A percentile compares a stretch with the other conserved stretches of the same genome.
These are phyloP conservation scores for Tetrapedia diversipes DNA, from an alignment of 2,888 invertebrate species.

Conservation along the genomic window DNA sequence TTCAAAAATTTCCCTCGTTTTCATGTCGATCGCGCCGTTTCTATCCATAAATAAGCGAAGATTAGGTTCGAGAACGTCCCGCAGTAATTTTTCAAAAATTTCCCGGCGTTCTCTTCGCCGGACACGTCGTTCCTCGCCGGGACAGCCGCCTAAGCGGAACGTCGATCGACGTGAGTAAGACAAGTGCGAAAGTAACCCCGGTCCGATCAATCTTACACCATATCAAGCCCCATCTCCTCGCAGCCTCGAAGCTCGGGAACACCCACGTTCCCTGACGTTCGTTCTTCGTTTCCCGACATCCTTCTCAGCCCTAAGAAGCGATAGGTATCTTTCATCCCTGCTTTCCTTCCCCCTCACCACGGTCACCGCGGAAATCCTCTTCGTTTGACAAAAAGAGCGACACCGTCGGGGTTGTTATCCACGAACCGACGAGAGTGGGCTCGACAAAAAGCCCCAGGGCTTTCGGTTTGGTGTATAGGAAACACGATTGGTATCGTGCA, in stretches of 20 bases:
- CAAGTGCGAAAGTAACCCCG: conserved; percentile 74
- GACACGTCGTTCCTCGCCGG: conserved; percentile 43
- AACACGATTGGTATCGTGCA: conserved; percentile 52
- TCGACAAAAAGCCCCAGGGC: conserved; percentile 15
- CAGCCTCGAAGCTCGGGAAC: conserved; percentile 18
- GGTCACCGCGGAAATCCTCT: conserved; percentile 55
- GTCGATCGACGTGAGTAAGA: conserved; percentile 72
- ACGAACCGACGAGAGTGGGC: neutral
- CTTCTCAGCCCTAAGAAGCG: neutral
- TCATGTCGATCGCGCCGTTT: no score
- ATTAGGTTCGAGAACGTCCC: neutral
- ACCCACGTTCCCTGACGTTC: conserved; percentile 48
- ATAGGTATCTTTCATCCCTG: conserved; percentile 55
- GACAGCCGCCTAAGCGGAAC: conserved; percentile 64
- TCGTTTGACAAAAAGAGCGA: conserved; percentile 55
- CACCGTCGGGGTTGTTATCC: conserved; percentile 40
- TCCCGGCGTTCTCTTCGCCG: conserved; percentile 18
- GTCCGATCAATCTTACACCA: conserved; percentile 69
- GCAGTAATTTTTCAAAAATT: conserved; percentile 50
- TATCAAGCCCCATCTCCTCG: conserved; percentile 56
- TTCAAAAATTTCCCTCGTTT: no score
- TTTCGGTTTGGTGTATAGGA: conserved; percentile 31
- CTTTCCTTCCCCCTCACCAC: conserved; percentile 40
- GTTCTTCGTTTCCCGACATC: conserved; percentile 30
- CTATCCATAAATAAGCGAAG: no score